Percentiles rank a stretch among this genome's conserved stretches.
phyloP scores from a whole-genome alignment of 2,888 invertebrate genomes.

The Leptopterna dolabrata region DNA sequence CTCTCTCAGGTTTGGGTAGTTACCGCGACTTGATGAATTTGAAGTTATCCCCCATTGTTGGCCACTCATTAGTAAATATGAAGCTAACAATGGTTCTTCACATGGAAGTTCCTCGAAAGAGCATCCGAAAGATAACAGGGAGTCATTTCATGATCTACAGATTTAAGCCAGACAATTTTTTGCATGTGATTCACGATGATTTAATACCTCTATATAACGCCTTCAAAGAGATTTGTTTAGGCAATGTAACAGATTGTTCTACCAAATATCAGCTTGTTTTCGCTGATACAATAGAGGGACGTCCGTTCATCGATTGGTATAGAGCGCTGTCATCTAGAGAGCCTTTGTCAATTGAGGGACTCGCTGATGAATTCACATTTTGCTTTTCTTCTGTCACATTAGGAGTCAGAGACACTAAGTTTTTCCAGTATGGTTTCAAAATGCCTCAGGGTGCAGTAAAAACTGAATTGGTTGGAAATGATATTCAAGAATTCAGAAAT shows the following conservation, averaged over 20 bases:
- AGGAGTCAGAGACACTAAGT: conserved; percentile 65
- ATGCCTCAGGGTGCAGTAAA: conserved; percentile 67
- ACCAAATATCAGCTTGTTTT: conserved; percentile 64
- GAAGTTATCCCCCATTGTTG: conserved; percentile 66
- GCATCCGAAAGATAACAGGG: conserved; percentile 6
- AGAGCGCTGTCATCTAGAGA: conserved; percentile 64
- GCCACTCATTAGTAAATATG: conserved; percentile 66
- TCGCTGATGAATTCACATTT: conserved; percentile 61
- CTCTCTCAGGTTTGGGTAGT: conserved; percentile 64
- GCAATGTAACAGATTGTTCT: conserved; percentile 61
- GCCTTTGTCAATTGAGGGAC: conserved; percentile 62
- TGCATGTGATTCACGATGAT: conserved; percentile 71
- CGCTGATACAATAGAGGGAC: conserved; percentile 64
- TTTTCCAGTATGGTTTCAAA: conserved; percentile 70
- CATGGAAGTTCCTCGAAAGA: neutral
- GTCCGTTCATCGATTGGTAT: conserved; percentile 66
- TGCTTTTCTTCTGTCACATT: conserved; percentile 66
- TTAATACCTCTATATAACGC: conserved; percentile 68
- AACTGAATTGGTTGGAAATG: conserved; percentile 59
- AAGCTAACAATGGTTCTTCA: conserved; percentile 63
- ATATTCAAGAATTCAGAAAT: conserved; percentile 62
- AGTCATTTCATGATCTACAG: conserved; percentile 65
- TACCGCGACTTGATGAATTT: conserved; percentile 64
- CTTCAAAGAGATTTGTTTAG: conserved; percentile 64
- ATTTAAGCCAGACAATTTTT: conserved; percentile 70